Base-by-base conservation (phyloP, 2,888 invertebrate genomes). In the Cheilosia variabilis region DNA sequence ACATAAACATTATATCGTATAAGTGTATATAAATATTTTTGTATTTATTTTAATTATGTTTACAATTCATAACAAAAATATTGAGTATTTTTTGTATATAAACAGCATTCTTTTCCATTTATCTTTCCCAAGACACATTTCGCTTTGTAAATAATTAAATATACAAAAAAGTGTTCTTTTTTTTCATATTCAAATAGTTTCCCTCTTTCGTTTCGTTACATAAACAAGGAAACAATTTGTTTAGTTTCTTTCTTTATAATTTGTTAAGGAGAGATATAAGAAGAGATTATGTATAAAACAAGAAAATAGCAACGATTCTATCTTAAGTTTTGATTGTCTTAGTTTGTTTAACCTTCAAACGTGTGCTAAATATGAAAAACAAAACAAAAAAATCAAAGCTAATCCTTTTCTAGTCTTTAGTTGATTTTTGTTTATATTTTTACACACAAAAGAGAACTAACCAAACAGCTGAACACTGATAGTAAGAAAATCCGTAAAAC, bases 21-120 rank as follows among this genome's bases (percentile, higher is more conserved):
- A 86, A 77, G 86, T 86, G 86, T 86, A 86, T 77, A 86, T 86
- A 86, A 80, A 68, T 86, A 86, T 86, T 86, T 86, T 86, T 86
- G 72, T 86, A 86, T 86, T 86, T 81, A 76, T 76, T 76, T 86
- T 76, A 80, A 66, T 77, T 81, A 52, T 76, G 76, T 86, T 81
- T 76, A 52, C 77, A 80, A 73, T 65, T 79, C 65, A 71, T 66
- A 71, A 84, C 15, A 78, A 63, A 71, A 50, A 17, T 53, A 53
- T 9, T 22, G 66, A 72, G 57, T 71, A 58, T 68, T 86, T 76
- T 72, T 86, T 86, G 86, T 86, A 86, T 77, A 86, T 86, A 86
- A 50, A 66, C 50, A 76, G 24, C 71, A 76, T 57, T 66, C 45
- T 52, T 76, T 83, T 45, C 62, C 43, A 66, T 66, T 17, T 22